These are phyloP conservation scores for Spizaetus ornatus DNA, from an alignment of 2,113 vertebrate species.

Conservation along the genomic window DNA sequence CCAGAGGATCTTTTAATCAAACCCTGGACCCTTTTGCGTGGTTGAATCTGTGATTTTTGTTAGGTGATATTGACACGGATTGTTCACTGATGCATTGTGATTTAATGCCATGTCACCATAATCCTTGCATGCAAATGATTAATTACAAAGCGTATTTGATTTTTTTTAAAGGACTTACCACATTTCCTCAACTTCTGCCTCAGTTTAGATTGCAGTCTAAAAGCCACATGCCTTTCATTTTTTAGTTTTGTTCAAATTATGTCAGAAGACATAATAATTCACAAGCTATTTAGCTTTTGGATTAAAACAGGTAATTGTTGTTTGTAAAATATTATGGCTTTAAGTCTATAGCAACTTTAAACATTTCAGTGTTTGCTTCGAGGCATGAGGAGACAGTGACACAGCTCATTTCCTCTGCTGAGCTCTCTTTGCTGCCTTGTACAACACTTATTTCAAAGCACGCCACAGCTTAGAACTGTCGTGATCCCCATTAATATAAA, in stretches of 20 bases:
- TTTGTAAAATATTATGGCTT: conserved; percentile 70
- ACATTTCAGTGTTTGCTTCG: conserved; percentile 64
- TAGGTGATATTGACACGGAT: neutral
- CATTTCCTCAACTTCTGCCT: neutral
- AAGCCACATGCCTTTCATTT: neutral
- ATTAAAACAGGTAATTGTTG: conserved; percentile 61
- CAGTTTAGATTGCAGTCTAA: neutral
- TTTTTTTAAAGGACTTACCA: neutral
- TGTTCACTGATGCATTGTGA: conserved; percentile 16
- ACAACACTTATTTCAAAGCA: conserved; percentile 84
- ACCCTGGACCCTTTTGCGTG: neutral
- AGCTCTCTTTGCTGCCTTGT: conserved; percentile 76
- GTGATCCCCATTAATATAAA: conserved; percentile 87
- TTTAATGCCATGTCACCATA: neutral
- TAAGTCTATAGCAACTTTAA: conserved; percentile 49
- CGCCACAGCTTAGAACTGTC: conserved; percentile 80
- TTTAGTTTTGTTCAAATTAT: neutral
- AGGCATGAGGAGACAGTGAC: conserved; percentile 75
- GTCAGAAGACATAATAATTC: neutral
- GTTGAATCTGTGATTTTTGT: neutral
- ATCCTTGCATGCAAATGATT: conserved; percentile 26
- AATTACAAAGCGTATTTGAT: neutral
- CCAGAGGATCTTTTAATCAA: conserved; percentile 18
- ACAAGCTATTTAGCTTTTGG: conserved; percentile 13
- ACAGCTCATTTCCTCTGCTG: conserved; percentile 79